phyloP scores from a whole-genome alignment of 2,797 vertebrate species.

The Apogon hyalosoma region DNA sequence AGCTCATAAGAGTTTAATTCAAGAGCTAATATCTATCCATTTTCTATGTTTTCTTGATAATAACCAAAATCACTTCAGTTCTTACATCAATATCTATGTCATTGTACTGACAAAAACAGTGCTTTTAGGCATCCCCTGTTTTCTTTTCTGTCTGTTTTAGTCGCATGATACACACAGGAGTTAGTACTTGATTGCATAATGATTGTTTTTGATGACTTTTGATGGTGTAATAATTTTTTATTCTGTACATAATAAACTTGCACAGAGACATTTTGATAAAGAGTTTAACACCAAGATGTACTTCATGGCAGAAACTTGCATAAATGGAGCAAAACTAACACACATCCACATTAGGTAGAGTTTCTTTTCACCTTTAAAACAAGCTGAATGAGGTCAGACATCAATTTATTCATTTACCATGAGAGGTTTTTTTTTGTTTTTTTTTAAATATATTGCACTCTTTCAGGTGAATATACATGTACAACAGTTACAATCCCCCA shows the following conservation, averaged over 20 bases:
- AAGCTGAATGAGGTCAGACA: slow-evolving; percentile 21
- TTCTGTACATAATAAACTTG: slow-evolving; percentile 22
- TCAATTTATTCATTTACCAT: slow-evolving; percentile 27
- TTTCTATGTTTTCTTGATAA: too few species aligned
- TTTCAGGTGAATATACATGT: neutral
- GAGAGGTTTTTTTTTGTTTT: neutral
- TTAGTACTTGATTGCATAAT: too few species aligned
- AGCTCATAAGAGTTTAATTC: too few species aligned
- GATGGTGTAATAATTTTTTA: too few species aligned
- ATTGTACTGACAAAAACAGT: too few species aligned
- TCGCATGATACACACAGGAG: too few species aligned
- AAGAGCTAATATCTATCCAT: too few species aligned
- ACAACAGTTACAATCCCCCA: slow-evolving; percentile 34
- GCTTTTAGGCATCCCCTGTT: too few species aligned
- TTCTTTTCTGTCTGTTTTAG: too few species aligned
- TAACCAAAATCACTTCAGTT: too few species aligned
- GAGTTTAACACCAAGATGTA: slow-evolving; percentile 68
- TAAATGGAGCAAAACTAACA: slow-evolving; percentile 31
- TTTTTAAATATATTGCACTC: neutral
- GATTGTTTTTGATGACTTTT: too few species aligned
- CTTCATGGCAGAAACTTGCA: slow-evolving; percentile 62
- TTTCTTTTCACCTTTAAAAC: slow-evolving; percentile 48
- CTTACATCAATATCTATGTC: too few species aligned
- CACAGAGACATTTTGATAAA: slow-evolving; percentile 54
- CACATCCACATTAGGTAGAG: slow-evolving; percentile 11